These are phyloP conservation scores for Eilema griseolum DNA, from an alignment of 2,888 invertebrate species.

Conservation along the genomic window DNA sequence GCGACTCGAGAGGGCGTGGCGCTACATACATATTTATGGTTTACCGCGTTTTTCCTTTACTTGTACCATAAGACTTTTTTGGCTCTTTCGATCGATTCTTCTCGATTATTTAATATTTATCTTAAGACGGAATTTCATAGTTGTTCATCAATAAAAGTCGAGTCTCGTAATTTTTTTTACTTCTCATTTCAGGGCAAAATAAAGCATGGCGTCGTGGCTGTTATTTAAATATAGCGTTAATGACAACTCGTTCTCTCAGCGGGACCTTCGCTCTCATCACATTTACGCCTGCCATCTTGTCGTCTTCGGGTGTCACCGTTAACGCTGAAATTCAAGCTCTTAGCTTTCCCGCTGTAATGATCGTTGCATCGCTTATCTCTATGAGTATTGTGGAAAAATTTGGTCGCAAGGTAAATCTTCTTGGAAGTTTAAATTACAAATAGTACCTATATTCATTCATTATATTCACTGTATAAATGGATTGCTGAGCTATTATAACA, in stretches of 20 bases:
- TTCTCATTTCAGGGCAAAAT: conserved; percentile 15
- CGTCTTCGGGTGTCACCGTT: conserved; percentile 17
- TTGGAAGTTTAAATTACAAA: conserved; percentile 24
- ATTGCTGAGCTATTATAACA: not conserved
- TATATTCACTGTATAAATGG: too few relatives aligned
- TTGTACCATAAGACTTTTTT: too few relatives aligned
- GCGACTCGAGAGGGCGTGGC: too few relatives aligned
- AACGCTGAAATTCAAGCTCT: conserved; percentile 16
- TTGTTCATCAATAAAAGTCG: too few relatives aligned
- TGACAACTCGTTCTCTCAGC: conserved; percentile 14
- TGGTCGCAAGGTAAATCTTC: conserved; percentile 69
- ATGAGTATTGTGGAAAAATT: conserved; percentile 70
- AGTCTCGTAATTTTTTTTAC: too few relatives aligned
- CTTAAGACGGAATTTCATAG: too few relatives aligned
- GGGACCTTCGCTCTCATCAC: conserved; percentile 14
- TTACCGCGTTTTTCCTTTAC: too few relatives aligned
- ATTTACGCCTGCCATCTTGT: conserved; percentile 10
- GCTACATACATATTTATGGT: too few relatives aligned
- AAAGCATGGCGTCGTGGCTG: conserved; percentile 15
- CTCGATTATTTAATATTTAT: too few relatives aligned
- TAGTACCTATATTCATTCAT: not conserved
- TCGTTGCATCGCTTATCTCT: conserved; percentile 66
- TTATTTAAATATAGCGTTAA: conserved; percentile 13
- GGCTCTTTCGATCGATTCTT: too few relatives aligned
- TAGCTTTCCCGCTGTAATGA: conserved; percentile 63